Evolutionary conservation across 2,113 vertebrate species (phyloP).

Genomic region (Nycticryphes semicollaris): DNA sequence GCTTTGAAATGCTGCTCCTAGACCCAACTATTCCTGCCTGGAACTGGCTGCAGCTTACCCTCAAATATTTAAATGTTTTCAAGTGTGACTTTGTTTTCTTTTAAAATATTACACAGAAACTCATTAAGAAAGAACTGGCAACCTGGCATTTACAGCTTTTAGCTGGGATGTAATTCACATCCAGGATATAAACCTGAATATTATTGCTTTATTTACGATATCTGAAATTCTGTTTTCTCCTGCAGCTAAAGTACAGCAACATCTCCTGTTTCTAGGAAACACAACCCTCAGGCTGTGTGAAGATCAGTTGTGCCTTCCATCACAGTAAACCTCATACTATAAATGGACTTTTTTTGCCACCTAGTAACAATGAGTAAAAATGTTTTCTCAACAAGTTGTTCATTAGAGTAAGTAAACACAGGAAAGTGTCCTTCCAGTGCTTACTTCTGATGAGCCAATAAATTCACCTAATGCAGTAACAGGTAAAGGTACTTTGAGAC

Average conservation of each 20-base stretch:
- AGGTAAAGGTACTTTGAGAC: not conserved
- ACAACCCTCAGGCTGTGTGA: constrained; percentile 20
- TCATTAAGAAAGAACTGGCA: not conserved
- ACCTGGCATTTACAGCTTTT: not conserved
- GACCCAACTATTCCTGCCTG: too few relatives aligned
- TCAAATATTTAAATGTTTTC: too few relatives aligned
- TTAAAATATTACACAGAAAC: too few relatives aligned
- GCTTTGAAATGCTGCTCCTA: not conserved
- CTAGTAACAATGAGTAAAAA: not conserved
- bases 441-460: not conserved
- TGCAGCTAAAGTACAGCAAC: not conserved
- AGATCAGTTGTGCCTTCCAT: too few relatives aligned
- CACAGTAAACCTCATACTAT: too few relatives aligned
- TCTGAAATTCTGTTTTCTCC: constrained; percentile 14
- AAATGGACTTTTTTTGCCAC: not conserved
- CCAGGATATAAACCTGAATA: not conserved
- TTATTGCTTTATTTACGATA: not conserved
- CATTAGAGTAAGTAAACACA: not conserved
- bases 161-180: too few relatives aligned
- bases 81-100: too few relatives aligned
- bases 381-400: not conserved
- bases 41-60: too few relatives aligned
- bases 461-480: not conserved
- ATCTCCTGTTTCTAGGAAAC: constrained; percentile 74
- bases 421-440: not conserved